phyloP scores from a whole-genome alignment of 2,797 vertebrate species.

The Telmatherina bonti region DNA sequence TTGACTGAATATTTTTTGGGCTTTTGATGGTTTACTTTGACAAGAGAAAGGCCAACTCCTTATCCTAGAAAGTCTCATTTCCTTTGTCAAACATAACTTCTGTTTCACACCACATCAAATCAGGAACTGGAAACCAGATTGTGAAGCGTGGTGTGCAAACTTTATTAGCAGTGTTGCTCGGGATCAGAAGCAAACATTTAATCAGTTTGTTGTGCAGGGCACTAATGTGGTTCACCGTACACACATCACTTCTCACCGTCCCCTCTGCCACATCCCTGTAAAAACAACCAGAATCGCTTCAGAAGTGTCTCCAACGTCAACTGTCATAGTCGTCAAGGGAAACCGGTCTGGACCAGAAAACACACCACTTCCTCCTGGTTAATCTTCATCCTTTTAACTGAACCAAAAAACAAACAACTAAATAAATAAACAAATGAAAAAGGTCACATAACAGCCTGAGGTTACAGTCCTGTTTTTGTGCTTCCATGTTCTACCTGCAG shows the following conservation, averaged over 20 bases:
- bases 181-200: neutral
- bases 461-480: neutral
- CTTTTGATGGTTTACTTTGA: too few species aligned
- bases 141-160: neutral
- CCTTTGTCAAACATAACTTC: conserved; percentile 18
- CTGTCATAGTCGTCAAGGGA: neutral
- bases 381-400: conserved; percentile 18
- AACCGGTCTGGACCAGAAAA: neutral
- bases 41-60: neutral
- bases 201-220: neutral
- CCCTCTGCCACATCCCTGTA: neutral
- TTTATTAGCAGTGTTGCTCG: neutral
- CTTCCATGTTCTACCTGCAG: neutral
- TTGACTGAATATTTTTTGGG: neutral
- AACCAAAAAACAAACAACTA: neutral
- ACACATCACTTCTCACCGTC: conserved; percentile 1
- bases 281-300: conserved; percentile 13
- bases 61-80: conserved; percentile 9
- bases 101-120: neutral
- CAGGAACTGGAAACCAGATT: neutral
- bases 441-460: neutral
- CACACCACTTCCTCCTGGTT: conserved; percentile 18
- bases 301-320: neutral
- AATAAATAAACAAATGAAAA: neutral
- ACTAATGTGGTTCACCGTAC: neutral